Evolutionary conservation across 2,888 invertebrate species (phyloP), one percentile per base, ranked within the genome.

Genomic region (Drosophila tanythrix): DNA sequence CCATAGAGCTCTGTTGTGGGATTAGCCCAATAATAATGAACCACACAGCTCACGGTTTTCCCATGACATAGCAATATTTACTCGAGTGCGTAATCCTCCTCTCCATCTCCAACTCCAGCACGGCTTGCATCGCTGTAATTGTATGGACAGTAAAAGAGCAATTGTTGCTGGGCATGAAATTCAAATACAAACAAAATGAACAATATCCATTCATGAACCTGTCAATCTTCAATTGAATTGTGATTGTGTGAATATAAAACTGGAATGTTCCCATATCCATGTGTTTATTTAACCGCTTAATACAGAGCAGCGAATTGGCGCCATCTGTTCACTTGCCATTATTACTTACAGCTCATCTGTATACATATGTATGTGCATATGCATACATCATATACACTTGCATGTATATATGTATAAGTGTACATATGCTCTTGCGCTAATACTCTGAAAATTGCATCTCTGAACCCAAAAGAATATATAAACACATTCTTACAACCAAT

Each of bases 121-220:
- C 48, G n/a, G n/a, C 71, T 79, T 68, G 77, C 72, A 53, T 52
- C 60, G 31, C 57, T 40, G 61, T 69, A 76, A 68, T 70, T 81
- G 71, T 69, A 70, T 56, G 77, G 70, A 56, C 76, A 75, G 73
- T 61, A 90, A 89, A 89, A 81, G 90, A 90, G 83, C 89, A 89
- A 88, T 88, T 79, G 71, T 82, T 78, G 68, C 74, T 73, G 63
- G 70, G 74, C 78, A 79, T 79, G 80, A 77, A 81, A 83, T 81
- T 85, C 78, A 89, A 83, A 88, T 81, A 78, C 83, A 88, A 86
- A 89, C 77, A 90, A 72, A 68, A 65, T 74, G 70, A 83, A 90
- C 82, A 88, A 89, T 79, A 77, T 78, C 78, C 77, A 81, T 88
- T 86, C 77, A 83, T 81, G 85, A 86, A 90, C 89, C 91, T 90